These are phyloP conservation scores for Polyploca ridens DNA, from an alignment of 2,888 invertebrate species.

Conservation along the genomic window DNA sequence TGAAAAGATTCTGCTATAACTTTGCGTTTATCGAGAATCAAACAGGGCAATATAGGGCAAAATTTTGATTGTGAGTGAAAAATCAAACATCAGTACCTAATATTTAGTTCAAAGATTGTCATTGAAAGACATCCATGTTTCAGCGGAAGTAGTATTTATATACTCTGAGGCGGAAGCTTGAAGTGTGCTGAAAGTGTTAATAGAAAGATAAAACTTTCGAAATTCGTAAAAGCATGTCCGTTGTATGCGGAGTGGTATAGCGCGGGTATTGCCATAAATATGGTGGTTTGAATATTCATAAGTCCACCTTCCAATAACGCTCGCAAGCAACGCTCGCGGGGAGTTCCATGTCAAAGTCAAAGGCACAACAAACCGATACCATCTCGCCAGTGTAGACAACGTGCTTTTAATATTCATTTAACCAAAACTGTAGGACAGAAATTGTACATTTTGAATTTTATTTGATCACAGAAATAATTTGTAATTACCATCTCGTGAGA, in stretches of 20 bases:
- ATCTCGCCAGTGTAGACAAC: constrained; percentile 11
- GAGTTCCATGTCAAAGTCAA: constrained; percentile 42
- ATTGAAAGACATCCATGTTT: not conserved
- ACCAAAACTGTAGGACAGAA: not conserved
- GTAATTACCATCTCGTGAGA: too few relatives aligned
- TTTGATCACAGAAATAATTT: not conserved
- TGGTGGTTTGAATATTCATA: constrained; percentile 55
- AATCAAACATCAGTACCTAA: too few relatives aligned
- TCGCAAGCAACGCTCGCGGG: constrained; percentile 25
- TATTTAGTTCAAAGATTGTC: too few relatives aligned
- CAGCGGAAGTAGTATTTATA: too few relatives aligned
- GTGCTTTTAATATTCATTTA: constrained; percentile 7
- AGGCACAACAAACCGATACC: constrained; percentile 37
- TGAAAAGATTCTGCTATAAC: too few relatives aligned
- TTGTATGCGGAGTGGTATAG: not conserved
- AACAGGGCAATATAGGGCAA: too few relatives aligned
- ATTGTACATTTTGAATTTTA: not conserved
- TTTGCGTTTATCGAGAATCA: too few relatives aligned
- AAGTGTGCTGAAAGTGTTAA: not conserved
- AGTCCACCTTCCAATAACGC: constrained; percentile 54
- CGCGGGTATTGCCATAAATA: not conserved
- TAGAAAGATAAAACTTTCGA: not conserved
- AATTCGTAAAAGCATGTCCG: not conserved
- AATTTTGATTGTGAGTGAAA: too few relatives aligned
- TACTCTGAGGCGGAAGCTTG: not conserved